These are phyloP conservation scores for Tetheella fluctuosa DNA, from an alignment of 2,888 invertebrate genomes.

Conservation along the genomic window DNA sequence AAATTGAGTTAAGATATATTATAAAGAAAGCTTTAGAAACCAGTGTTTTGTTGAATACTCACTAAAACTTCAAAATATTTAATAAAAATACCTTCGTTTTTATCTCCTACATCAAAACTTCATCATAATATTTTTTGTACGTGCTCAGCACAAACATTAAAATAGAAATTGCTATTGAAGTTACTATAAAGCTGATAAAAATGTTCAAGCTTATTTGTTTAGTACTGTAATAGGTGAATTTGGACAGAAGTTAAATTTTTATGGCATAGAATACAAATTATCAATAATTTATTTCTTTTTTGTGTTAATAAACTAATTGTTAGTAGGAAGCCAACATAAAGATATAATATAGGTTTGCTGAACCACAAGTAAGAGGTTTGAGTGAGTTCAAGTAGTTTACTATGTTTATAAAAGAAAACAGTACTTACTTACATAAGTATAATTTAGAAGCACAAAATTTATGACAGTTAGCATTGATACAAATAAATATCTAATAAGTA, in stretches of 20 bases:
- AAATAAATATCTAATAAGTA: background rate
- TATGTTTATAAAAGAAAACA: background rate
- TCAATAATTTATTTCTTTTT: background rate
- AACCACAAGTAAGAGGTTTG: no score
- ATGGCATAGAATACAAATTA: background rate
- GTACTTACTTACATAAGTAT: background rate
- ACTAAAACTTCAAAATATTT: no score
- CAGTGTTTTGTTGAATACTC: no score
- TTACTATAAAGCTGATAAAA: background rate
- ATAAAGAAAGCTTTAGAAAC: no score
- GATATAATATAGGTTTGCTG: no score
- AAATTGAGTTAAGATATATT: background rate
- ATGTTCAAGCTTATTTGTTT: no score
- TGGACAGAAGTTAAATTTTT: no score
- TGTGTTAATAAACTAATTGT: background rate
- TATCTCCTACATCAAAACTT: background rate
- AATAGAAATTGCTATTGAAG: background rate
- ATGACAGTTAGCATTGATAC: background rate
- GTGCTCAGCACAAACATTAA: background rate
- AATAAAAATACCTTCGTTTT: background rate
- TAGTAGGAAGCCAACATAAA: background rate
- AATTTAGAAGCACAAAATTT: background rate
- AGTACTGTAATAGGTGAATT: no score
- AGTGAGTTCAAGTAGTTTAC: no score
- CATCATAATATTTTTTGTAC: background rate